Evolutionary conservation across 2,797 vertebrate genomes (phyloP), one percentile per base, ranked within the genome.

Genomic region (Ctenosaura bakeri): DNA sequence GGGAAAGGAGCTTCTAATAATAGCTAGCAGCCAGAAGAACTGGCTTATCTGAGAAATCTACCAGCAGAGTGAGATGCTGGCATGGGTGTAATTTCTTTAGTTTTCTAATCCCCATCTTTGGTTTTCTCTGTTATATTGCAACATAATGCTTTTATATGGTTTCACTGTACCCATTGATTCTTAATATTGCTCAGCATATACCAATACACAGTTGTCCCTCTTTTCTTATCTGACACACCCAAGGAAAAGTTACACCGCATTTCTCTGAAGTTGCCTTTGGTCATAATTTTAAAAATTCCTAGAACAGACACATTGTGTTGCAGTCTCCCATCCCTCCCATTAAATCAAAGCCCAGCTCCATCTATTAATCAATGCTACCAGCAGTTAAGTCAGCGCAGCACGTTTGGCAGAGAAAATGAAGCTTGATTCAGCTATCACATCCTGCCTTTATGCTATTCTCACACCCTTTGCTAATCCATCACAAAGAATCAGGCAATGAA

Each of bases 401-500:
- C 0, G n/a, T 42, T 9, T 24, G 0, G 54, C 46, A 66, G 0
- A 46, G 73, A 0, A 86, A 83, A 85, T 80, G 16, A 42, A 54
- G 54, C 86, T 83, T 62, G 77, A 78, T 54, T 82, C 0, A 0
- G 20, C 8, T 35, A 6, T 1, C 46, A 29, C 74, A 92, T 74
- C 91, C 87, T 73, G 82, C 35, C 69, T 80, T 7, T 0, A 1
- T 83, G 64, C 1, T 64, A 52, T 79, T 90, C 90, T 89, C 90
- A 92, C 87, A 94, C 93, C 92, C 94, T 88, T 38, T 0, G 0
- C 66, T 0, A 0, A 91, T 91, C 96, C 71, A 76, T 6, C 0
- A 50, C 62, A 94, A 94, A 94, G 94, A 90, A 89, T 71, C 0
- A 0, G 93, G 94, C 95, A 95, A 96, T 96, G 95, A 96, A 96